Conservation (phyloP, 2,113 vertebrate genomes). For the Syngnathus typhle region DNA sequence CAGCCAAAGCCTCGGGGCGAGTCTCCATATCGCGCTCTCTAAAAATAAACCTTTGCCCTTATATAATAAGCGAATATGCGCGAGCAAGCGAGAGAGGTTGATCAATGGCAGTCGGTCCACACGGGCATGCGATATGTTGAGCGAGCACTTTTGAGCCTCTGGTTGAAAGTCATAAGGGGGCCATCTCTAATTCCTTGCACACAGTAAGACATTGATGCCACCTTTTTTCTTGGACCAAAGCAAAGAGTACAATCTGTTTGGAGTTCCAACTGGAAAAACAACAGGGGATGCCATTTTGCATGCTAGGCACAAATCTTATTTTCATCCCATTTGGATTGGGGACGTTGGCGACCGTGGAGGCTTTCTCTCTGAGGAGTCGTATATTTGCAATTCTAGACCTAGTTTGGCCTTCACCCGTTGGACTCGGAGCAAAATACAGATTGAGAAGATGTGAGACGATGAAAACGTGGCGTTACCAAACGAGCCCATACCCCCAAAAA, state of each 20-base stretch:
- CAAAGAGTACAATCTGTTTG: neutral
- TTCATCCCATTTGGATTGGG: neutral
- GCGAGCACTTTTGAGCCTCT: neutral
- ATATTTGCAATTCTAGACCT: neutral
- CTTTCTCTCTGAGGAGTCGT: neutral
- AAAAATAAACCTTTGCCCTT: conserved; percentile 54
- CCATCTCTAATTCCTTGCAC: neutral
- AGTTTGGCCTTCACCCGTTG: neutral
- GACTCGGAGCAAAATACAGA: neutral
- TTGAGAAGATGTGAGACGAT: neutral
- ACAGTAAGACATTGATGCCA: neutral
- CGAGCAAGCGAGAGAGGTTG: conserved; percentile 25
- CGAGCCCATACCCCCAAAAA: neutral
- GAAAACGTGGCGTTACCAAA: neutral
- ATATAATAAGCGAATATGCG: conserved; percentile 40
- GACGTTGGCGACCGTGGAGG: neutral
- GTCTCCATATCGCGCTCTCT: conserved; percentile 32
- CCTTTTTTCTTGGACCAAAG: neutral
- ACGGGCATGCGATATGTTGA: neutral
- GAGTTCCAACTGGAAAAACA: neutral
- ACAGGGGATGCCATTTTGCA: neutral
- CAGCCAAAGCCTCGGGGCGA: conserved; percentile 25
- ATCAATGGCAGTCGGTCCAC: conserved; percentile 41
- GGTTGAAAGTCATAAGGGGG: neutral
- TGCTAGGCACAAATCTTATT: neutral